Evolutionary conservation across 2,888 invertebrate genomes (phyloP), one percentile per base, ranked within the genome.

Genomic region (Cantharis nigra): DNA sequence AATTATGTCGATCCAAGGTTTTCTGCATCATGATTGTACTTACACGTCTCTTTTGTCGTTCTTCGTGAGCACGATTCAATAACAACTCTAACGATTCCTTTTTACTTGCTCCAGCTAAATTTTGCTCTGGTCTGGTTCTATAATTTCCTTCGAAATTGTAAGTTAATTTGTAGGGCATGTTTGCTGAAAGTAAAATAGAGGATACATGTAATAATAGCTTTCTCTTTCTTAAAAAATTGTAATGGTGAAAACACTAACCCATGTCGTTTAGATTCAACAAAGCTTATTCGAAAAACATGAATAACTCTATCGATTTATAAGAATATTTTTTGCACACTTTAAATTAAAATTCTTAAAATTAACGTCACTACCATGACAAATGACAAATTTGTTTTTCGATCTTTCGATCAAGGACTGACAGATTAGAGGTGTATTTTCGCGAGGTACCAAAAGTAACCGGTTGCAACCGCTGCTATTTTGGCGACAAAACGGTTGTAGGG

Each of bases 141-240:
- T 94, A 96, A 87, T 97, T 95, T 75, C 98, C 98, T 88, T 98
- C 97, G 87, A 98, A 98, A 85, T 95, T 92, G 84, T 91, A 93
- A 89, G 86, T 86, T 85, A 89, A 84, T 83, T 88, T 89, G 80
- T 86, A 89, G 9, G 87, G 80, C 77, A 80, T 80, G 11, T 78
- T 76, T 33, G 83, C 84, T 84, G 65, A 63, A 82, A 83, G 13
- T 14, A 14, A 77, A 74, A 49, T n/a, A 13, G n/a, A 7, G 33
- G 13, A 30, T 33, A 30, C 7, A 49, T 49, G 49, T n/a, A 49
- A 49, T 49, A 7, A 49, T 49, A 49, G 13, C 33, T 33, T 33
- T 49, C 49, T n/a, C 33, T 49, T 49, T 2, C 49, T 49, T 5
- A 49, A 49, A 49, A 49, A n/a, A 2, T 3, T 5, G n/a, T n/a